Evolutionary conservation across 1,140 invertebrate species (phyloP).

Genomic region (Geopemphigus sp.): DNA sequence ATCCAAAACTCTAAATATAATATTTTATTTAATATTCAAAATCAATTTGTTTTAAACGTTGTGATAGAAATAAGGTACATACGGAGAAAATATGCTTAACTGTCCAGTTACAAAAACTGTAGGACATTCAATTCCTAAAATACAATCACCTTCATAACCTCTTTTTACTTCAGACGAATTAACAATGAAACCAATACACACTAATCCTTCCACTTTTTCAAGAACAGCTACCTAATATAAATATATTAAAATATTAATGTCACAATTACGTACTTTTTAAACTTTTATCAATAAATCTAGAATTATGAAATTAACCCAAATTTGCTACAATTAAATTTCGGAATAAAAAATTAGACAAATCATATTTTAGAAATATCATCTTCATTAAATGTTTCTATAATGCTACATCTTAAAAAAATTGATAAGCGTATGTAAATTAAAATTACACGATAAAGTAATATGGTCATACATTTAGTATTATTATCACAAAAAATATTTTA

Average conservation of each 20-base stretch:
- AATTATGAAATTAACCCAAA: too few species aligned
- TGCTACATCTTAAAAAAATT: too few species aligned
- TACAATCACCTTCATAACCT: slow-evolving; percentile 46
- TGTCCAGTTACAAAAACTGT: slow-evolving; percentile 42
- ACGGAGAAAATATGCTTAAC: slow-evolving; percentile 43
- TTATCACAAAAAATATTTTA: too few species aligned
- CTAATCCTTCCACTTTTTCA: slow-evolving; percentile 46
- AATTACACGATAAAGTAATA: too few species aligned
- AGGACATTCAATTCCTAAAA: slow-evolving; percentile 37
- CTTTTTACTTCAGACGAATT: slow-evolving; percentile 45
- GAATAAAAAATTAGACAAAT: too few species aligned
- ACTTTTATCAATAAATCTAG: too few species aligned
- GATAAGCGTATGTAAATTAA: too few species aligned
- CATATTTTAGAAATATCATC: too few species aligned
- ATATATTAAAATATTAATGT: neutral
- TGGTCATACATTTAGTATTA: too few species aligned
- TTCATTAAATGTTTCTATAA: too few species aligned
- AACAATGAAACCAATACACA: slow-evolving; percentile 45
- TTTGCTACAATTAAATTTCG: too few species aligned
- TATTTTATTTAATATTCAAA: neutral
- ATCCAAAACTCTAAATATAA: slow-evolving; percentile 22
- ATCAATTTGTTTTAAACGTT: neutral
- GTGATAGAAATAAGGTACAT: slow-evolving; percentile 33
- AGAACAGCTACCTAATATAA: slow-evolving; percentile 39
- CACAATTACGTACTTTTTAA: too few species aligned